Base-by-base conservation (phyloP, 2,888 invertebrate species). In the Cryptus armator region DNA sequence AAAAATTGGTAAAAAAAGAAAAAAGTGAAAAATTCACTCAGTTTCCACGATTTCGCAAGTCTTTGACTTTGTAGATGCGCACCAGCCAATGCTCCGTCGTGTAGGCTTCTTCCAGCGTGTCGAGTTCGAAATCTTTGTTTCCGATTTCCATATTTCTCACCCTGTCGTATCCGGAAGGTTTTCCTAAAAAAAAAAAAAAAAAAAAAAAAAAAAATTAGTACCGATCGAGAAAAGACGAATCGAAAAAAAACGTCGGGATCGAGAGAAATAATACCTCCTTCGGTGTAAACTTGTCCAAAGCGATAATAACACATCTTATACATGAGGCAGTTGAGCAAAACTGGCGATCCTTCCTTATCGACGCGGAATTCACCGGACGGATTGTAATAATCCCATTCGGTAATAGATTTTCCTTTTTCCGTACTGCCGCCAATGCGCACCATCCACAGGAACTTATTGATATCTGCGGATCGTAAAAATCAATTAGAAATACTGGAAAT, bases 361-460 rank as follows among this genome's bases (percentile, higher is more conserved):
- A 99, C 97, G 62, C 99, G 95, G 94, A 99, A 99, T 95, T 99
- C 99, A 2, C 99, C 99, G 87, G 96, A 96, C 0, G 98, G 96
- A 71, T 99, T 99, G 95, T 99, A 99, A 94, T 99, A 99, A 95
- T 99, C 99, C 91, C 97, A 96, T 95, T 99, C 99, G 91, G 98
- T 98, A 91, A 99, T 99, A 94, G 99, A 98, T 51, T 97, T 97
- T 71, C 99, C 99, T 90, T 97, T 96, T 86, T 98, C 98, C 5
- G 99, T 99, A 92, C 98, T 98, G 88, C 99, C 99, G 89, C 99
- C 99, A 93, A 99, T 98, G 67, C 97, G 95, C 64, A 99, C 99
- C 99, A 99, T 99, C 99, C 99, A 99, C 87, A 99, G 95, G 95
- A 99, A 99, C 95, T 99, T 99, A 95, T 99, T 99, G 86, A 99